A percentile compares a stretch with the other conserved stretches of the same genome.
Conservation (phyloP, 92 coral and sea anemone genomes). For the Meandrina meandrites region DNA sequence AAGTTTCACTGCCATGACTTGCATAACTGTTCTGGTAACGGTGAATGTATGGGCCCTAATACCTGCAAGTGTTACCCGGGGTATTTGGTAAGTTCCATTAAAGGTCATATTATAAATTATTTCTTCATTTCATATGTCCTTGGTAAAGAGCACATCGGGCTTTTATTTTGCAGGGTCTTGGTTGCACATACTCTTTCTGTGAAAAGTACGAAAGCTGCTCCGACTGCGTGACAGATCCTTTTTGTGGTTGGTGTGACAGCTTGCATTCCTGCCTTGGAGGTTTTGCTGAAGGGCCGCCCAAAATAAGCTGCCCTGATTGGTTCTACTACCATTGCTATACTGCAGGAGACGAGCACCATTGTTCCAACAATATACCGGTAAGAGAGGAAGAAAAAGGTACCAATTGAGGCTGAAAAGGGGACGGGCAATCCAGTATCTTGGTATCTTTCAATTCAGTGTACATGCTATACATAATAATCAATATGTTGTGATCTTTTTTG, state of each 20-base stretch:
- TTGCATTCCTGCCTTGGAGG: conserved; percentile 60
- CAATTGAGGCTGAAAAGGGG: no score
- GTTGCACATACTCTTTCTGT: conserved; percentile 67
- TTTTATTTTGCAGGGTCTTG: conserved; percentile 54
- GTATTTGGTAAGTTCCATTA: conserved; percentile 36
- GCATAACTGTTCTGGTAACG: conserved; percentile 69
- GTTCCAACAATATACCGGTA: conserved; percentile 54
- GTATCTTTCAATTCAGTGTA: no score
- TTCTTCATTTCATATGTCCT: neutral
- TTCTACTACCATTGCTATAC: conserved; percentile 66
- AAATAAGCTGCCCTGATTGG: conserved; percentile 59
- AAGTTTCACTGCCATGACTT: conserved; percentile 61
- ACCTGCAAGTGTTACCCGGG: conserved; percentile 68
- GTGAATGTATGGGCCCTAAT: conserved; percentile 72
- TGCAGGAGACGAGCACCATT: conserved; percentile 35
- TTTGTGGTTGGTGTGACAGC: conserved; percentile 76
- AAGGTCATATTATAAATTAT: no score
- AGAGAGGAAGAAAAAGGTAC: neutral
- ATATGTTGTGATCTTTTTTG: neutral
- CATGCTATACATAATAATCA: no score
- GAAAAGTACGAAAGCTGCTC: conserved; percentile 58
- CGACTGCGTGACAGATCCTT: conserved; percentile 52
- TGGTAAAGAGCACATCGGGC: neutral
- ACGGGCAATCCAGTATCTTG: no score
- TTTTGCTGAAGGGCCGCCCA: conserved; percentile 42